Conservation (phyloP, 2,888 invertebrate genomes). For the Octodonta nipae region DNA sequence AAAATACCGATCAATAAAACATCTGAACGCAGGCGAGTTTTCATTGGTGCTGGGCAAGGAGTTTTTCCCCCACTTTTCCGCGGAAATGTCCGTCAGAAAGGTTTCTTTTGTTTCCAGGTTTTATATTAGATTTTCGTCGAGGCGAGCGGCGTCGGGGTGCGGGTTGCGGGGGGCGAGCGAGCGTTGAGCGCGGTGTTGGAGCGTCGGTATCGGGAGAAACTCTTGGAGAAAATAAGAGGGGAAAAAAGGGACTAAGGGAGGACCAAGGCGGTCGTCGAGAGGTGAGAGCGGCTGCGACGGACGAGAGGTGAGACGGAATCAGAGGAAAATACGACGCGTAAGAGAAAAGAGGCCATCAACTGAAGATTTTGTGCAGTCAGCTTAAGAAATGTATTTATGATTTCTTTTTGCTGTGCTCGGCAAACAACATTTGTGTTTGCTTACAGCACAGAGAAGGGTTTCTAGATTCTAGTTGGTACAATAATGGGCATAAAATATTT, state of each 20-base stretch:
- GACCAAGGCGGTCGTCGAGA: not conserved
- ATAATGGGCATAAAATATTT: no score
- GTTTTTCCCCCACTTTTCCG: slow-evolving; percentile 34
- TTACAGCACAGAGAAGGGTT: no score
- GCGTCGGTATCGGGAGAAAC: not conserved
- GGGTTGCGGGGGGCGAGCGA: not conserved
- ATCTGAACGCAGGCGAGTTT: slow-evolving; percentile 33
- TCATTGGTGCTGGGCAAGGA: slow-evolving; percentile 35
- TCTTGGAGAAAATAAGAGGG: not conserved
- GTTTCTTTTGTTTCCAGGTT: slow-evolving; percentile 35
- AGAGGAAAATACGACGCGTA: no score
- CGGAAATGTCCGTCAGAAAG: slow-evolving; percentile 35
- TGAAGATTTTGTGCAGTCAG: no score
- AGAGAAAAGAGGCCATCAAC: no score
- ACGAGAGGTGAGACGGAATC: no score
- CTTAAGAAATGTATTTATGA: no score
- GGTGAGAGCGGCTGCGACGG: no score
- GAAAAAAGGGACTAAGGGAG: not conserved
- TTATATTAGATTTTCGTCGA: slow-evolving; percentile 30
- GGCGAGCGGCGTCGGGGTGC: slow-evolving; percentile 8
- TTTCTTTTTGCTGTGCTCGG: no score
- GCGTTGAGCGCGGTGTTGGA: not conserved
- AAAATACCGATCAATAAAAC: slow-evolving; percentile 36
- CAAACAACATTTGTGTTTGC: no score
- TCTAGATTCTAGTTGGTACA: no score